Evolutionary conservation across 2,888 invertebrate species (phyloP), one percentile per base, ranked within the genome.

Genomic region (Agriopis aurantiaria): DNA sequence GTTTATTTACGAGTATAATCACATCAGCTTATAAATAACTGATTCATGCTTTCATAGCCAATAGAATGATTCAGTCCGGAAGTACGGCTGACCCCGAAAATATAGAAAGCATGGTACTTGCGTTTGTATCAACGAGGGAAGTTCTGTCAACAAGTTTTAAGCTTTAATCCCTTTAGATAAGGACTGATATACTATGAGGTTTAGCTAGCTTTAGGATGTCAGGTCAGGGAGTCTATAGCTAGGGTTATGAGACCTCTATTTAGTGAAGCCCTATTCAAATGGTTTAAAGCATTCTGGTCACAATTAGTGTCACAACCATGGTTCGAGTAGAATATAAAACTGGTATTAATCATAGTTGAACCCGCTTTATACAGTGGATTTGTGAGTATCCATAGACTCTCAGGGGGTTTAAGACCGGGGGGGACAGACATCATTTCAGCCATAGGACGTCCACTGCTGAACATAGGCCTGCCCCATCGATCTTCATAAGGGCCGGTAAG

Each of bases 31-130:
- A 69, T 69, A 69, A 69, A 65, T 69, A 68, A 63, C 65, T 71
- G 77, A 77, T 73, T 75, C 73, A 75, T 65, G 23, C 57, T 56
- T 49, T 56, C 64, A 62, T 58, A 69, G 69, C 67, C 68, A 59
- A 59, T 66, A 67, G 63, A 71, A 58, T 75, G 77, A 77, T 63
- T 75, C 74, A 77, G 68, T 55, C 66, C 75, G 77, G 77, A 77
- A 75, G 69, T 72, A 57, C 53, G 49, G 46, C 64, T 77, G 77
- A 75, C 77, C 77, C 77, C 77, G 68, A 77, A 77, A 73, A 61
- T 74, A 73, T 77, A 75, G 75, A 75, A 77, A 75, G 75, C 74
- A 71, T 52, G 65, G 70, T 69, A 64, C 63, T 48, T 61, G 10
- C 69, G 41, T 11, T 48, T 57, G 55, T 57, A 62, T 60, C 67